Conservation (phyloP, 2,113 vertebrate genomes). For the Acrocephalus arundinaceus region DNA sequence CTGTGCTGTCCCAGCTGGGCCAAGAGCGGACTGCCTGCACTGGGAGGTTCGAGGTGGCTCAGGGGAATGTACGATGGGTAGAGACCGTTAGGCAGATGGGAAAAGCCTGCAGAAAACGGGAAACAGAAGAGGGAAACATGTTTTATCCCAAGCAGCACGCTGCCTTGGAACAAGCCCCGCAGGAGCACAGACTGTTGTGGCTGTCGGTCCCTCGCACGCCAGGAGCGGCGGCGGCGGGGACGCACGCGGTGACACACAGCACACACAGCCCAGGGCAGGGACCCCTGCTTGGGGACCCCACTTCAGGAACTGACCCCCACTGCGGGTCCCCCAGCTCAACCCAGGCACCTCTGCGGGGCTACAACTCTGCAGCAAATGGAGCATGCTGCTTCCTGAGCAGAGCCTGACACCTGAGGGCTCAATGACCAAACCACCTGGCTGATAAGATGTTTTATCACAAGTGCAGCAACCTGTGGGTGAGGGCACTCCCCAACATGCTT, state of each 20-base stretch:
- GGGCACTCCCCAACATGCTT: rapidly evolving
- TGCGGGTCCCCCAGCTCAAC: rapidly evolving
- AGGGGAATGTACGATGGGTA: conserved; percentile 93
- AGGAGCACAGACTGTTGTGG: conserved; percentile 25
- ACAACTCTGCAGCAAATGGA: not conserved
- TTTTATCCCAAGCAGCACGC: not conserved
- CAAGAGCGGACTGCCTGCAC: conserved; percentile 75
- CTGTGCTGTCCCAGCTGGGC: conserved; percentile 88
- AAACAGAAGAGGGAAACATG: conserved; percentile 42
- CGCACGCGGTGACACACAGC: rapidly evolving
- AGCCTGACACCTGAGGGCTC: not conserved
- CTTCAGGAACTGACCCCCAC: not conserved
- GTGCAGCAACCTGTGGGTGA: not conserved
- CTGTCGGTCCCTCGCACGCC: not conserved
- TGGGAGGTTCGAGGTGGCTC: conserved; percentile 87
- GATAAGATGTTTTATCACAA: not conserved
- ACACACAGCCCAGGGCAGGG: not conserved
- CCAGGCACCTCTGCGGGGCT: rapidly evolving
- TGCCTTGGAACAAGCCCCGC: not conserved
- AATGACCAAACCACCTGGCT: not conserved
- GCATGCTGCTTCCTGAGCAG: not conserved
- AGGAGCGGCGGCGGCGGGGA: not conserved
- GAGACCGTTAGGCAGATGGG: conserved; percentile 86
- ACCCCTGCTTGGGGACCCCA: rapidly evolving
- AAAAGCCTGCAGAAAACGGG: conserved; percentile 78